Conservation (phyloP, 2,888 invertebrate species). For the Eilema caniola region DNA sequence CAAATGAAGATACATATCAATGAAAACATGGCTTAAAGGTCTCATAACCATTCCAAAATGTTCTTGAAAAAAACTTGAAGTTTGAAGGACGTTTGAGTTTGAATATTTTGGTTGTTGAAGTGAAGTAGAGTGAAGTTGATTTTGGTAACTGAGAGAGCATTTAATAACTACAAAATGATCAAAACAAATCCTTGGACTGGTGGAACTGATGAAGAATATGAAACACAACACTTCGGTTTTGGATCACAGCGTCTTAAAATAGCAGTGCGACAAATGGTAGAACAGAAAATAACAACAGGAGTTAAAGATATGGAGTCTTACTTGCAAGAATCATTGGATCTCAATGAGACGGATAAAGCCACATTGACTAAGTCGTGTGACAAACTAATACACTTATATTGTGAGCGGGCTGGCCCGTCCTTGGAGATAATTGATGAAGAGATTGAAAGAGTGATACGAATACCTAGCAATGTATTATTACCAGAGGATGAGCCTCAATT, state of each 20-base stretch:
- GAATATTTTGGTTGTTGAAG: too few relatives aligned
- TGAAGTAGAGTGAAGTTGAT: neutral
- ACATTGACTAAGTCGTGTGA: slow-evolving; percentile 75
- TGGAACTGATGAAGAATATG: slow-evolving; percentile 81
- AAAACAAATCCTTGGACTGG: slow-evolving; percentile 73
- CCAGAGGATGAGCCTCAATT: slow-evolving; percentile 77
- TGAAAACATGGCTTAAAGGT: too few relatives aligned
- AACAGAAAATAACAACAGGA: slow-evolving; percentile 76
- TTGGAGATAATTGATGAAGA: slow-evolving; percentile 73
- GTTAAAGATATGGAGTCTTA: slow-evolving; percentile 77
- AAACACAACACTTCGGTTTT: slow-evolving; percentile 83
- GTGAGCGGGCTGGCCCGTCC: slow-evolving; percentile 74
- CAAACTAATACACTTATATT: slow-evolving; percentile 73
- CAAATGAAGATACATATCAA: too few relatives aligned
- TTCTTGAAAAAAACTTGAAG: too few relatives aligned
- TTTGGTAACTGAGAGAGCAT: neutral
- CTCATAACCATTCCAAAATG: too few relatives aligned
- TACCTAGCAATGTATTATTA: slow-evolving; percentile 76
- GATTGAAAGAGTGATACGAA: slow-evolving; percentile 71
- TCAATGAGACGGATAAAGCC: slow-evolving; percentile 75
- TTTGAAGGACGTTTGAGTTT: too few relatives aligned
- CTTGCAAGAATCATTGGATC: slow-evolving; percentile 69
- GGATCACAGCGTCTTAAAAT: slow-evolving; percentile 80
- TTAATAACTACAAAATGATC: slow-evolving; percentile 61
- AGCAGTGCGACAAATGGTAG: slow-evolving; percentile 78